phyloP scores from a whole-genome alignment of 2,888 invertebrate species.

The Leptopilina drosophilae region DNA sequence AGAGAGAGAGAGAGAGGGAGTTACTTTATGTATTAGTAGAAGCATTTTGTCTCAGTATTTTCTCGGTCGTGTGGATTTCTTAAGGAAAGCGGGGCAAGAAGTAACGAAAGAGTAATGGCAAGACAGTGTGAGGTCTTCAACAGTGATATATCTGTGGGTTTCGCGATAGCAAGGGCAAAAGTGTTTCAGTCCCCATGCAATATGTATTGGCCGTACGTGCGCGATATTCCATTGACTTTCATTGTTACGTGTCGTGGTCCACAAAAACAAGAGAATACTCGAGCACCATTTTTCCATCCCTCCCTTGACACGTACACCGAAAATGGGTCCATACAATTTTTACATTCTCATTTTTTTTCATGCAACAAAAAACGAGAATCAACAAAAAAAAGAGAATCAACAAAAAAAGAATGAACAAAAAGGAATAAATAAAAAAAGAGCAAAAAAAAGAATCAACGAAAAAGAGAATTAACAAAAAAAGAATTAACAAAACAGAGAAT shows the following conservation, averaged over 20 bases:
- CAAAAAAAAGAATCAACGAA: too few species aligned
- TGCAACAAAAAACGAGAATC: not conserved
- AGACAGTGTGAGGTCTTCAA: slow-evolving; percentile 20
- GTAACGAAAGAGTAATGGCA: slow-evolving; percentile 2
- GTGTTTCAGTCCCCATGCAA: slow-evolving; percentile 35
- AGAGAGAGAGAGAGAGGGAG: too few species aligned
- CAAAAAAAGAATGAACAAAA: too few species aligned
- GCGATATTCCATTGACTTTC: slow-evolving; percentile 39
- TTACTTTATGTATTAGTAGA: slow-evolving; percentile 2
- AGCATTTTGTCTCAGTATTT: slow-evolving; percentile 36
- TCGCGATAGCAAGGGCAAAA: not conserved
- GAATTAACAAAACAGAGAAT: too few species aligned
- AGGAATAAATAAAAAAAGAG: too few species aligned
- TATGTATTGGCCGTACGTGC: slow-evolving; percentile 39
- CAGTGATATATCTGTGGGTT: not conserved
- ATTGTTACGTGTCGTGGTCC: slow-evolving; percentile 31
- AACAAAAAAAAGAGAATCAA: too few species aligned
- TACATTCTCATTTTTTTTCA: slow-evolving; percentile 10
- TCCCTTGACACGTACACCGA: slow-evolving; percentile 13
- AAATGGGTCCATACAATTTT: slow-evolving; percentile 3
- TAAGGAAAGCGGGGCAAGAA: slow-evolving; percentile 17
- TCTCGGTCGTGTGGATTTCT: slow-evolving; percentile 29
- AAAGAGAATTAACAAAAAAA: too few species aligned
- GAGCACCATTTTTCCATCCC: slow-evolving; percentile 15
- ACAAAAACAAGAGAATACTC: not conserved